Conservation (phyloP, 1,140 invertebrate genomes). For the Drosophila micromelanica region DNA sequence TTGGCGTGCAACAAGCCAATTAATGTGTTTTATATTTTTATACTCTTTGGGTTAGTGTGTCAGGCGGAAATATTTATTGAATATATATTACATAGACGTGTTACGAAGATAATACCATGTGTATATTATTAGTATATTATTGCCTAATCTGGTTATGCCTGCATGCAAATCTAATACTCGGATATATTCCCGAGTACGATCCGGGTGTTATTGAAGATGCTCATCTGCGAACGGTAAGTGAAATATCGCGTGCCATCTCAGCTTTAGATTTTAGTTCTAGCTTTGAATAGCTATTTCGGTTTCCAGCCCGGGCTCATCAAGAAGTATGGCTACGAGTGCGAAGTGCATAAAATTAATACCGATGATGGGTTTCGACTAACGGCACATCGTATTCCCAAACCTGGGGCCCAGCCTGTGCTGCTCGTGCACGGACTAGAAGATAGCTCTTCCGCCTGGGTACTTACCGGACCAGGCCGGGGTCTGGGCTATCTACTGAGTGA, state of each 20-base stretch:
- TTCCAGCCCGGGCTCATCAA: constrained; percentile 77
- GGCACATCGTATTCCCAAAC: constrained; percentile 82
- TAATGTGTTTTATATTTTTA: constrained; percentile 4
- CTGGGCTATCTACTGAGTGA: constrained; percentile 88
- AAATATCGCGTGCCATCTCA: background rate
- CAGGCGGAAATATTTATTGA: constrained; percentile 2
- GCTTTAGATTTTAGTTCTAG: background rate
- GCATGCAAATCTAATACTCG: constrained; percentile 7
- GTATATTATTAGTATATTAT: constrained; percentile 2
- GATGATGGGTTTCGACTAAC: constrained; percentile 86
- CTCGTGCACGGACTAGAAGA: constrained; percentile 88
- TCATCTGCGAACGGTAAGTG: constrained; percentile 24
- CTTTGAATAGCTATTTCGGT: background rate
- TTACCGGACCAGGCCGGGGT: constrained; percentile 84
- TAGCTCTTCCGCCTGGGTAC: constrained; percentile 86
- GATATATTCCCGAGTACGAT: constrained; percentile 20
- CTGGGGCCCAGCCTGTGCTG: constrained; percentile 85
- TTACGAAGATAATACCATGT: constrained; percentile 14
- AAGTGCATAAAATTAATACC: constrained; percentile 85
- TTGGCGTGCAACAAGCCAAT: constrained; percentile 26
- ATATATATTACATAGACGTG: background rate
- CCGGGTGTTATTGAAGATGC: constrained; percentile 30
- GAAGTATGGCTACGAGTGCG: constrained; percentile 86
- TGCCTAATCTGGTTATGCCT: constrained; percentile 25
- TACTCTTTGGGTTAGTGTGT: constrained; percentile 6